Evolutionary conservation across 2,888 invertebrate genomes (phyloP).

Genomic region (Drosophila subsilvestris): DNA sequence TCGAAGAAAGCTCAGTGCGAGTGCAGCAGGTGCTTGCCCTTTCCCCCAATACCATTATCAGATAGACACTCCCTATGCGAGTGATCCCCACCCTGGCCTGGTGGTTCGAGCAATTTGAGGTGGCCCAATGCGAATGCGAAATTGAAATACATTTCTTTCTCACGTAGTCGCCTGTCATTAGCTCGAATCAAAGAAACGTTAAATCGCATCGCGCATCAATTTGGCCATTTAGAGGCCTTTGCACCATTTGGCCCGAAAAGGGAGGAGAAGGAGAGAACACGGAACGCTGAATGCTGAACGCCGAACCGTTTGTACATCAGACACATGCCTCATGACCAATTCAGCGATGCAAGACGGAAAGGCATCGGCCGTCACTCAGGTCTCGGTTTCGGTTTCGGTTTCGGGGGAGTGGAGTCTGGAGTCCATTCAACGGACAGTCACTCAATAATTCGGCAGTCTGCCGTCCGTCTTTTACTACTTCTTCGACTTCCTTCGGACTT

Average conservation of each 20-base stretch:
- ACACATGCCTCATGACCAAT: conserved; percentile 64
- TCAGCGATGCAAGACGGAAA: conserved; percentile 74
- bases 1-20: too few relatives aligned
- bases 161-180: conserved; percentile 82
- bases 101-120: conserved; percentile 20
- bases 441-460: conserved; percentile 78
- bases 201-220: conserved; percentile 77
- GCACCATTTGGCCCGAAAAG: conserved; percentile 37
- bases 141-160: conserved; percentile 83
- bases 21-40: background rate
- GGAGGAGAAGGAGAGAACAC: conserved; percentile 17
- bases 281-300: conserved; percentile 33
- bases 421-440: conserved; percentile 50
- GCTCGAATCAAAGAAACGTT: conserved; percentile 78
- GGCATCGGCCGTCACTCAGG: conserved; percentile 52
- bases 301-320: conserved; percentile 39
- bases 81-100: conserved; percentile 23
- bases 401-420: conserved; percentile 30
- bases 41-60: conserved; percentile 1
- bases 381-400: conserved; percentile 9
- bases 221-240: conserved; percentile 67
- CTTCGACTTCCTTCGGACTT: conserved; percentile 49
- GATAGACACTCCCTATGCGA: conserved; percentile 9
- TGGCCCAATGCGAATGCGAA: conserved; percentile 79
- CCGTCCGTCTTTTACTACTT: conserved; percentile 42